These are phyloP conservation scores for Castor canadensis DNA, from an alignment of 2,113 vertebrate species.

Conservation along the genomic window DNA sequence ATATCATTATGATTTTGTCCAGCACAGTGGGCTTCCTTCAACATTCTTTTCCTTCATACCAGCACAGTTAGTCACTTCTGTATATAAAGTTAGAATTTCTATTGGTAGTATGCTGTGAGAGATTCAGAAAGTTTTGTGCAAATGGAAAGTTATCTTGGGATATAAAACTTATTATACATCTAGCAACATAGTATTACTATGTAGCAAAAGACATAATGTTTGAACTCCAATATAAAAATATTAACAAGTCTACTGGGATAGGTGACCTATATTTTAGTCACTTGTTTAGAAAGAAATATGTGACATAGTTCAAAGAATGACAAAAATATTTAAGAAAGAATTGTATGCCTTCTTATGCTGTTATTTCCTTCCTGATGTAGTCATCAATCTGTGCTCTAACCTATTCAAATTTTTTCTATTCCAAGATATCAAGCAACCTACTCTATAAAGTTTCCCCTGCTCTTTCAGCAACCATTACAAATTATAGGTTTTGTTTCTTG, in stretches of 20 bases:
- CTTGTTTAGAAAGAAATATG: background rate
- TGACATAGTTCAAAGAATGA: background rate
- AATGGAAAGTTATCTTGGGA: background rate
- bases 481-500: background rate
- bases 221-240: background rate
- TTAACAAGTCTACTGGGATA: background rate
- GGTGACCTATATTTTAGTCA: background rate
- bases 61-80: background rate
- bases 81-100: background rate
- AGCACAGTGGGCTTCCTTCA: background rate
- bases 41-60: background rate
- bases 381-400: background rate
- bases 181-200: background rate
- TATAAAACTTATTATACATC: background rate
- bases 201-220: background rate
- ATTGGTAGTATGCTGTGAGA: background rate
- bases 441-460: background rate
- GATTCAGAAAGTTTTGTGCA: slow-evolving; percentile 11
- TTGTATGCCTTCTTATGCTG: background rate
- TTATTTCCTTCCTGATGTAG: background rate
- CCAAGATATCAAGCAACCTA: background rate
- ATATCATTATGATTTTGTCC: background rate
- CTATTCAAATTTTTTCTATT: background rate
- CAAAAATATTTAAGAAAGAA: background rate
- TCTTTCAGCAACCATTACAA: background rate